Evolutionary conservation across 2,888 invertebrate species (phyloP).

Genomic region (Dynastes tityus): DNA sequence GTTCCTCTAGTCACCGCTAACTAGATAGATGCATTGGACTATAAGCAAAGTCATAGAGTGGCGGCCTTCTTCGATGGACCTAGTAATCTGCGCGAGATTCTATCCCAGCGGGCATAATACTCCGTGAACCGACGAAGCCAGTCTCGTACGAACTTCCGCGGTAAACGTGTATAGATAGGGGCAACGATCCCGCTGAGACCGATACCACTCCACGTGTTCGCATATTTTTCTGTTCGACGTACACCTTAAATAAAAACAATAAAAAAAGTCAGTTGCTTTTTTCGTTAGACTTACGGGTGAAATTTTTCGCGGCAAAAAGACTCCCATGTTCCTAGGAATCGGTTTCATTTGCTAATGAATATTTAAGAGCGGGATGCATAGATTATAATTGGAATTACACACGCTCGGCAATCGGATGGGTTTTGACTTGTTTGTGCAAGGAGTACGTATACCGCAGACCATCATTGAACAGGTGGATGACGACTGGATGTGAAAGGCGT

Average conservation of each 20-base stretch:
- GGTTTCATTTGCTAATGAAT: conserved; percentile 3
- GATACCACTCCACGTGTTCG: conserved; percentile 56
- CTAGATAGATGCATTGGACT: conserved; percentile 35
- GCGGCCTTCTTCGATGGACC: conserved; percentile 38
- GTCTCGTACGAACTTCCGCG: conserved; percentile 63
- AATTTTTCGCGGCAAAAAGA: conserved; percentile 11
- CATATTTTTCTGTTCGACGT: conserved; percentile 32
- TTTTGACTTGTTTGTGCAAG: conserved; percentile 2
- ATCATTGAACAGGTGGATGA: conserved; percentile 35
- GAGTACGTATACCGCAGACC: background rate
- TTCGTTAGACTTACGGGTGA: background rate
- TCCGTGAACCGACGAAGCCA: conserved; percentile 60
- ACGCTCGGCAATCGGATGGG: background rate
- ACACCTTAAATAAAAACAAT: background rate
- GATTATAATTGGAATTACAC: conserved; percentile 5
- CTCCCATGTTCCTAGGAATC: no score
- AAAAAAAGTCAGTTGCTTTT: background rate
- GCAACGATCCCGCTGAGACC: conserved; percentile 54
- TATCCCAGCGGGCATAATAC: conserved; percentile 57
- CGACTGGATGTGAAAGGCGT: conserved; percentile 8
- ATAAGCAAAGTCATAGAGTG: conserved; percentile 23
- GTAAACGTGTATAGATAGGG: conserved; percentile 57
- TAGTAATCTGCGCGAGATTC: conserved; percentile 57
- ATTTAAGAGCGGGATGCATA: background rate
- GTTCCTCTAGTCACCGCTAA: conserved; percentile 20